Conservation (phyloP, 2,797 vertebrate genomes). For the Rhynchotus rufescens region DNA sequence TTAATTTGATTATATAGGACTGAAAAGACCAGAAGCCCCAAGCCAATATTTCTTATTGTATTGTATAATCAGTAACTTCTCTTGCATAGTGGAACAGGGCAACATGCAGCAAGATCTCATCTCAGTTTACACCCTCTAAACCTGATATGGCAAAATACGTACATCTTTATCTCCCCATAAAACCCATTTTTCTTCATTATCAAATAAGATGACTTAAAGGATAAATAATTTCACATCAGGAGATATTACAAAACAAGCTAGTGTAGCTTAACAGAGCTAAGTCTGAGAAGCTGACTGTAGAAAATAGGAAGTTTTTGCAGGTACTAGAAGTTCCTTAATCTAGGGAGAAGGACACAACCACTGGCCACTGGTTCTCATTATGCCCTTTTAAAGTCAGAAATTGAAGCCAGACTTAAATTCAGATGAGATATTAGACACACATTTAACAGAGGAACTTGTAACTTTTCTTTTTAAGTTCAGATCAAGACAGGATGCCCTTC, state of each 20-base stretch:
- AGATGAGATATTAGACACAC: not conserved
- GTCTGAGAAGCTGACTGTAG: not conserved
- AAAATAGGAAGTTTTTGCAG: not conserved
- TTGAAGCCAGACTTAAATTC: not conserved
- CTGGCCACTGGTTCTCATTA: not conserved
- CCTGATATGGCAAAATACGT: not conserved
- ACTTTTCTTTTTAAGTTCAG: not conserved
- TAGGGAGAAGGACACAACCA: not conserved
- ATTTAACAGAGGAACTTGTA: not conserved
- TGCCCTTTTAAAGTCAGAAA: not conserved
- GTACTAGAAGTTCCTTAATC: not conserved
- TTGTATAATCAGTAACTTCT: too few species aligned
- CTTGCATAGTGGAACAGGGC: not conserved
- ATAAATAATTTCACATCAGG: not conserved
- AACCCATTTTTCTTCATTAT: not conserved
- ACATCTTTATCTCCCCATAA: not conserved
- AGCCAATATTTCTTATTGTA: not conserved
- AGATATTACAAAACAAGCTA: not conserved
- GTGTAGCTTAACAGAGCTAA: not conserved
- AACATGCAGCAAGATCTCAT: not conserved
- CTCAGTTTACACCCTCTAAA: not conserved
- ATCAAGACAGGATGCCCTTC: not conserved
- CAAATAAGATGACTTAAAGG: not conserved
- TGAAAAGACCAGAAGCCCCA: not conserved
- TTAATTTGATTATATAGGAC: not conserved